Evolutionary conservation across 2,888 invertebrate species (phyloP).

Genomic region (Drymonia ruficornis): DNA sequence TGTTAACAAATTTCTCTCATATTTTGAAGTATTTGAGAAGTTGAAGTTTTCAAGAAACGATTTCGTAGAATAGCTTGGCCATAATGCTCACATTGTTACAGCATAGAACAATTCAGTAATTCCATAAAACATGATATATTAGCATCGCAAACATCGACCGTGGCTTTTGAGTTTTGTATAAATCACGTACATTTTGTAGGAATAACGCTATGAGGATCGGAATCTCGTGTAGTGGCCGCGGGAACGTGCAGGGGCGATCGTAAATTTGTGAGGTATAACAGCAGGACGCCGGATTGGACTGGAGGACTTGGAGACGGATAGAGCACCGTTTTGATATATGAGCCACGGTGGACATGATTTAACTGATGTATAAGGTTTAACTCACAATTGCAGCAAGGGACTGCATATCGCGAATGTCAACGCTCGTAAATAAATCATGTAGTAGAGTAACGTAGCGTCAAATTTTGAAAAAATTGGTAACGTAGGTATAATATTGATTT

Average conservation of each 20-base stretch:
- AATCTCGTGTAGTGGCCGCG: constrained; percentile 66
- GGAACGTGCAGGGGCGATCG: constrained; percentile 74
- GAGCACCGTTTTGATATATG: constrained; percentile 77
- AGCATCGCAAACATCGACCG: constrained; percentile 23
- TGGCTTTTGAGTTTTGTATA: constrained; percentile 53
- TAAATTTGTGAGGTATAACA: constrained; percentile 82
- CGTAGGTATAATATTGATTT: no score
- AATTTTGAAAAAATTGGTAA: no score
- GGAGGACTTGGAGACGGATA: constrained; percentile 72
- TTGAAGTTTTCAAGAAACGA: no score
- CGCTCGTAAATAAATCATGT: no score
- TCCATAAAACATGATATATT: constrained; percentile 37
- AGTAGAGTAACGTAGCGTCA: no score
- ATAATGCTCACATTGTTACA: constrained; percentile 17
- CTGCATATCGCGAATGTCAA: no score
- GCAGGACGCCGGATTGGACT: constrained; percentile 70
- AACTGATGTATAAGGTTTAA: constrained; percentile 55
- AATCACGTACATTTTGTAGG: constrained; percentile 82
- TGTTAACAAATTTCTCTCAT: no score
- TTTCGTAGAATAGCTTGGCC: background rate
- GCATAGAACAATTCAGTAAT: constrained; percentile 26
- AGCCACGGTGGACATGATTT: constrained; percentile 52
- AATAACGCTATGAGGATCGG: constrained; percentile 78
- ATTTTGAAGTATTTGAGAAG: no score
- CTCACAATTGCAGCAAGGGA: background rate